Conservation (phyloP, 2,888 invertebrate species). For the Philereme transversata region DNA sequence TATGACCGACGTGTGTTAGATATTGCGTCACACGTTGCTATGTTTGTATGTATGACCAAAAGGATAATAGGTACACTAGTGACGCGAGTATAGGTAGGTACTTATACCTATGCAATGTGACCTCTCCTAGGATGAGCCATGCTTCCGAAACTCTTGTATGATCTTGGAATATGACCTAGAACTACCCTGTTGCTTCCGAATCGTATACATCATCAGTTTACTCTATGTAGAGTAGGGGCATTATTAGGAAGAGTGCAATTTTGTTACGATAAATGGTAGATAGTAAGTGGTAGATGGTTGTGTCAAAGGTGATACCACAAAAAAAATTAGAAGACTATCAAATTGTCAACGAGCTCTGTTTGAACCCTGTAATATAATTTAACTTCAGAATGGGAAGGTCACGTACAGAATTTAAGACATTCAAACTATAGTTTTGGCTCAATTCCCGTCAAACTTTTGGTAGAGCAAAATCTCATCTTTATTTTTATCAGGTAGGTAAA, state of each 20-base stretch:
- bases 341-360: conserved; percentile 13
- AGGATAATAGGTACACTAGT: too few relatives aligned
- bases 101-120: too few relatives aligned
- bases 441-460: neutral
- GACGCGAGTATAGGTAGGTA: too few relatives aligned
- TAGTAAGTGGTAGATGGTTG: neutral
- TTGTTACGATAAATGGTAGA: neutral
- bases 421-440: neutral
- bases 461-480: neutral
- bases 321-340: neutral
- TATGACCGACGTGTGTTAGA: neutral
- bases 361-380: conserved; percentile 10
- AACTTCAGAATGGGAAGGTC: conserved; percentile 10
- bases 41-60: too few relatives aligned
- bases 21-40: too few relatives aligned
- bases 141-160: too few relatives aligned
- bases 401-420: neutral
- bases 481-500: neutral
- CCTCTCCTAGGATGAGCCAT: too few relatives aligned
- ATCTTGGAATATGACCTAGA: too few relatives aligned
- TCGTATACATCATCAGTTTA: too few relatives aligned
- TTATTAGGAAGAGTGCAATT: conserved; percentile 10
- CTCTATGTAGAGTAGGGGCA: conserved; percentile 1
- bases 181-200: too few relatives aligned
- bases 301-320: neutral